Conservation (phyloP, 37 sponge, comb jelly and placozoan species). For the Chondrosia reniformis region DNA sequence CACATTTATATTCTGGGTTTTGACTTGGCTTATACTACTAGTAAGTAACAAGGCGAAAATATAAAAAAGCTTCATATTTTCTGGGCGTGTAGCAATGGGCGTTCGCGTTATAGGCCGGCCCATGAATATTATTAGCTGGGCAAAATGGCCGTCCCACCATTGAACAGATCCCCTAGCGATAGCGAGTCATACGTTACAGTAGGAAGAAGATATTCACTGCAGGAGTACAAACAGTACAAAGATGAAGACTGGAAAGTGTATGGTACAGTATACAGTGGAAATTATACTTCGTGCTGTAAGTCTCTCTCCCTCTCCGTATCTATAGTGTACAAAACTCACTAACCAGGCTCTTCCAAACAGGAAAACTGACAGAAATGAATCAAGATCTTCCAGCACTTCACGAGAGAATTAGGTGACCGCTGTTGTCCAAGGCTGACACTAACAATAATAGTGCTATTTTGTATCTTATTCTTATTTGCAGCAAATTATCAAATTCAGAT, state of each 20-base stretch:
- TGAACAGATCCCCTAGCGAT: slow-evolving; percentile 7
- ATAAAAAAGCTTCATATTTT: no score
- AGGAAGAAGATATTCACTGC: background rate
- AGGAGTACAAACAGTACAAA: background rate
- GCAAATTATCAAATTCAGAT: slow-evolving; percentile 56
- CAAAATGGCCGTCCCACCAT: slow-evolving; percentile 20
- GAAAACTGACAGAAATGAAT: slow-evolving; percentile 37
- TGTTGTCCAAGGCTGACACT: background rate
- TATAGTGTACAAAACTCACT: slow-evolving; percentile 45
- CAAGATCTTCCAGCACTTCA: slow-evolving; percentile 42
- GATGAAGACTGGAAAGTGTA: slow-evolving; percentile 17
- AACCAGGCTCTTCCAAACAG: slow-evolving; percentile 52
- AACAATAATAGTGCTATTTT: background rate
- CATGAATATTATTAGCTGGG: background rate
- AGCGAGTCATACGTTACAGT: background rate
- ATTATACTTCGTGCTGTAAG: no score
- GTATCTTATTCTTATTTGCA: background rate
- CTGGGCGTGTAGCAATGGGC: slow-evolving; percentile 18
- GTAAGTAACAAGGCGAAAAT: no score
- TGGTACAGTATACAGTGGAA: no score
- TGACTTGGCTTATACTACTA: no score
- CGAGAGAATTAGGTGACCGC: slow-evolving; percentile 40
- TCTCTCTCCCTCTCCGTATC: background rate
- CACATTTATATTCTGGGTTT: no score
- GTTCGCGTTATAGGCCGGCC: background rate